Evolutionary conservation across 1,140 invertebrate species (phyloP).

Genomic region (Eurytemora carolleeae): DNA sequence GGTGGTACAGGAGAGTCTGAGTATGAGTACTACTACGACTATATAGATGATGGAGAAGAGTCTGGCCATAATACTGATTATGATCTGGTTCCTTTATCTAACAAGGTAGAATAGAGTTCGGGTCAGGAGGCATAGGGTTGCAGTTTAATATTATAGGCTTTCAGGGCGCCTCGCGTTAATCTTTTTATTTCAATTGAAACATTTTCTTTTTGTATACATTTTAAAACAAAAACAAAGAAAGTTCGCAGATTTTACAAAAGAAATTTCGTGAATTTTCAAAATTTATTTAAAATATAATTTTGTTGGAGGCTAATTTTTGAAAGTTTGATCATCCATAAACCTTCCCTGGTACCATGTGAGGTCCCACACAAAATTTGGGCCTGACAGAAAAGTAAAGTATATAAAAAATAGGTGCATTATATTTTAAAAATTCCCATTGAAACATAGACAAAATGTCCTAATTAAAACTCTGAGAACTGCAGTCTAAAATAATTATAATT

Average conservation of each 20-base stretch:
- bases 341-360: no score
- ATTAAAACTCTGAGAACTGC: neutral
- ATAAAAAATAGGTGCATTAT: neutral
- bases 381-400: neutral
- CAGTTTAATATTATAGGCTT: neutral
- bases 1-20: neutral
- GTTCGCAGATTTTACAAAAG: no score
- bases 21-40: conserved; percentile 10
- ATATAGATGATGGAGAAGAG: neutral
- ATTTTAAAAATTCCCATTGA: neutral
- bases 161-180: no score
- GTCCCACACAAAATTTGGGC: no score
- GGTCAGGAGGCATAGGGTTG: neutral
- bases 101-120: neutral
- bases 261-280: neutral
- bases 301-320: no score
- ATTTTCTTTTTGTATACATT: no score
- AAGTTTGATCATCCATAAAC: no score
- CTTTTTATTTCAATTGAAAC: no score
- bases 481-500: neutral
- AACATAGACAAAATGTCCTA: neutral
- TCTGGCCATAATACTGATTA: conserved; percentile 2
- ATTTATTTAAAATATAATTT: neutral
- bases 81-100: conserved; percentile 9
- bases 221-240: no score